Base-by-base conservation (phyloP, 1,140 invertebrate genomes). In the Drosophila obscura region DNA sequence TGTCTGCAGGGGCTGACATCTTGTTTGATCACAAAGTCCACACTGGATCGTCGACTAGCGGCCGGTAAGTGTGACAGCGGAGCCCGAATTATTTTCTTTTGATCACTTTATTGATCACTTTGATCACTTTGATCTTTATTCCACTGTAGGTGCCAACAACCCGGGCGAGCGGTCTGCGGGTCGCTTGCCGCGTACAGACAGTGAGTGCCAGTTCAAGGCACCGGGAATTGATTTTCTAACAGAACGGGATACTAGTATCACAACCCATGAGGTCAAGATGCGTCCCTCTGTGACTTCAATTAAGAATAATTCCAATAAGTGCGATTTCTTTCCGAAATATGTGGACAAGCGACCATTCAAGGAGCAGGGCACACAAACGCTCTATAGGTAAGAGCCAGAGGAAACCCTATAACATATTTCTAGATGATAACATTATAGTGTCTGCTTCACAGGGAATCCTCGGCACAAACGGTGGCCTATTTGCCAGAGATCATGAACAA, bases 381-480 rank as follows among this genome's bases (percentile, higher is more conserved):
- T 91, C 28, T 91, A 91, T 39, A 84, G 89, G 89, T 89, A 56
- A 35, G 41, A 28, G 41, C 22, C 2, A 1, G 24, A 0, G 6
- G 11, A 1, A 2, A 15, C 7, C 1, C 11, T 56, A 41, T 16
- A 31, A n/a, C n/a, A n/a, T n/a, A n/a, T 9, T 15, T 59, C 8
- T 39, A 15, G 0, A 24, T 22, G 4, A n/a, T 8, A 9, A 0
- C 5, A 7, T 2, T 43, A 15, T 3, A 41, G 26, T 6, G 0
- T 50, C 44, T 48, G 6, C 2, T 50, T 39, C 39, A 1, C 46
- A 91, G 90, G 66, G 96, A 97, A 80, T 94, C 94, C 15, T 95
- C 95, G 63, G 92, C 94, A 16, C 96, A 97, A 91, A 97, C 96
- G 1, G 82, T 94, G 49, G 95, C 96, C 2, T 97, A 95, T 60